These are phyloP conservation scores for Malurus elegans DNA, from an alignment of 2,113 vertebrate genomes.

Conservation along the genomic window DNA sequence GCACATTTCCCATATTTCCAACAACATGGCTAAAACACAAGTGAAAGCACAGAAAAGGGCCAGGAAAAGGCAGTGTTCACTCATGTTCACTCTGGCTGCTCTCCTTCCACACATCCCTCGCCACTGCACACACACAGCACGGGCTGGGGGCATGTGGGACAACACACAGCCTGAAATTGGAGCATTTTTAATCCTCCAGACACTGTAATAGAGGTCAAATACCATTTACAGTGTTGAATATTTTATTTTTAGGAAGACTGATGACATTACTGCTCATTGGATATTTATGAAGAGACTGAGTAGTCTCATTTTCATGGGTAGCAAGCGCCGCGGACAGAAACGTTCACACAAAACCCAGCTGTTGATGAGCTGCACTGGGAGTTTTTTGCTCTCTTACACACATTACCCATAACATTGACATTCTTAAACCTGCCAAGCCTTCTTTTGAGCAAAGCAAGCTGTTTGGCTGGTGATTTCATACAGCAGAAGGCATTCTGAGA, in stretches of 20 bases:
- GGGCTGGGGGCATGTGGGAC: background rate
- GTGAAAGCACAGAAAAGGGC: background rate
- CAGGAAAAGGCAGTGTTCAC: accelerated
- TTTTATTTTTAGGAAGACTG: slow-evolving; percentile 57
- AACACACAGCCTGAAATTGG: background rate
- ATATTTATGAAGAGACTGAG: slow-evolving; percentile 40
- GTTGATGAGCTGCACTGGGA: background rate
- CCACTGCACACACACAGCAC: background rate
- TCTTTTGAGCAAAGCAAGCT: background rate
- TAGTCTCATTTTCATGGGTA: slow-evolving; percentile 8
- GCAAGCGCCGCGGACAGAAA: background rate
- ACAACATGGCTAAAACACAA: background rate
- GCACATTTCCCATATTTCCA: background rate
- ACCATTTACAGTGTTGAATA: slow-evolving; percentile 54
- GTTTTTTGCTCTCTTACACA: background rate
- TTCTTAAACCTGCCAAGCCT: background rate
- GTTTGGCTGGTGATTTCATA: background rate
- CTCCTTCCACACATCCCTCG: background rate
- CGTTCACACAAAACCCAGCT: background rate
- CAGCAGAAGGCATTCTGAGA: background rate
- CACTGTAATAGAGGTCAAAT: slow-evolving; percentile 27
- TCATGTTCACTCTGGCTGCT: accelerated
- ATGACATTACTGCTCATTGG: slow-evolving; percentile 40
- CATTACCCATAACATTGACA: background rate
- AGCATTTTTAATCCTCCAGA: slow-evolving; percentile 38